Evolutionary conservation across 2,113 vertebrate species (phyloP).

Genomic region (Electrona antarctica): DNA sequence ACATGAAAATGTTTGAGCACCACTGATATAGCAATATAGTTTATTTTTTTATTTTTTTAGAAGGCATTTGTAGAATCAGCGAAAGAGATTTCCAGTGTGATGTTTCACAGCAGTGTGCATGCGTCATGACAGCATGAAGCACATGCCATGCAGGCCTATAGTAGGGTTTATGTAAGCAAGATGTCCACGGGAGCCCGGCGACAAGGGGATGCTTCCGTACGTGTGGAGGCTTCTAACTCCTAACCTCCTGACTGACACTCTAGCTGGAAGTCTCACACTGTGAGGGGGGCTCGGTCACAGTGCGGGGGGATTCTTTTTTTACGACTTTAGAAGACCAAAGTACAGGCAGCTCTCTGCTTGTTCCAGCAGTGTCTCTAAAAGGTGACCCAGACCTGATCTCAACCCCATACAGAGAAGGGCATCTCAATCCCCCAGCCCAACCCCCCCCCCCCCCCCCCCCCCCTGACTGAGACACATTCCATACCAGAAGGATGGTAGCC

Average conservation of each 20-base stretch:
- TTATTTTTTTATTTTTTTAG: no score
- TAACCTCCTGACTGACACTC: constrained; percentile 58
- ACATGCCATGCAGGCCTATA: not conserved
- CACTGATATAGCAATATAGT: no score
- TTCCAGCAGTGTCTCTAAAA: constrained; percentile 44
- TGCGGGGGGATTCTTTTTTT: constrained; percentile 38
- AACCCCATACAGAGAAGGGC: constrained; percentile 39
- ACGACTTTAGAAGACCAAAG: constrained; percentile 54
- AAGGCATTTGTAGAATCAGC: no score
- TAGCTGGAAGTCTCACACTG: constrained; percentile 56
- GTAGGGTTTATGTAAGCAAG: constrained; percentile 44
- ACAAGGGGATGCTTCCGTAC: constrained; percentile 47
- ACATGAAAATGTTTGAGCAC: no score
- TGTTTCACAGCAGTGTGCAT: not conserved
- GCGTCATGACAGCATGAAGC: constrained; percentile 25
- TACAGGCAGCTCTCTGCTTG: constrained; percentile 12
- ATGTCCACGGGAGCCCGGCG: constrained; percentile 34
- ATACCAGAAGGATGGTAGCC: constrained; percentile 4
- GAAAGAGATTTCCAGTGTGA: no score
- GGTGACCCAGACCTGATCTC: constrained; percentile 50
- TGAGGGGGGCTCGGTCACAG: constrained; percentile 42
- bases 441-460: constrained; percentile 7
- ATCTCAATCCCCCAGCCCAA: not conserved
- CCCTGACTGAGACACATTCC: constrained; percentile 44
- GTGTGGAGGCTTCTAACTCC: constrained; percentile 36